A percentile compares a stretch with the other conserved stretches of the same genome.
Evolutionary conservation across 2,113 vertebrate genomes (phyloP).

Genomic region (Paedocypris sp.): DNA sequence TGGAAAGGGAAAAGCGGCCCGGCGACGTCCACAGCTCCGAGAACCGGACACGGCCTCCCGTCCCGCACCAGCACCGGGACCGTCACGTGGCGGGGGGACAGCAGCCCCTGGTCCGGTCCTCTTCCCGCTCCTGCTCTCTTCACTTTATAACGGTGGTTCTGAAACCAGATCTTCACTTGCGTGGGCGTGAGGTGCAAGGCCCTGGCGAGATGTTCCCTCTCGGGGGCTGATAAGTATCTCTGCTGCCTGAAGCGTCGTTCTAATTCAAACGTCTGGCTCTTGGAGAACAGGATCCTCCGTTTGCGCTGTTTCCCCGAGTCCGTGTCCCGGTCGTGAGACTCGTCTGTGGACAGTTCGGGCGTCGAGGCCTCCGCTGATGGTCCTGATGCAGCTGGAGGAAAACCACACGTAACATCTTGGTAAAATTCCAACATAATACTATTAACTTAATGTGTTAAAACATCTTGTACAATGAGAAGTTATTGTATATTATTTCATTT

Average conservation of each 20-base stretch:
- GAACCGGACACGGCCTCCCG: slow-evolving; percentile 73
- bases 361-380: slow-evolving; percentile 59
- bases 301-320: slow-evolving; percentile 70
- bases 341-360: slow-evolving; percentile 68
- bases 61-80: slow-evolving; percentile 78
- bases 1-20: slow-evolving; percentile 72
- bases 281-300: slow-evolving; percentile 67
- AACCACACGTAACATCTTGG: too few relatives aligned
- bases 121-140: slow-evolving; percentile 73
- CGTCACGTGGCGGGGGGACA: slow-evolving; percentile 71
- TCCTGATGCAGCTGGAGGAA: slow-evolving; percentile 58
- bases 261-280: slow-evolving; percentile 69
- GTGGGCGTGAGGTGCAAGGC: slow-evolving; percentile 67
- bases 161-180: slow-evolving; percentile 76
- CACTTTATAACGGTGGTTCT: slow-evolving; percentile 74
- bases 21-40: slow-evolving; percentile 74
- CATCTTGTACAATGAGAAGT: too few relatives aligned
- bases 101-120: slow-evolving; percentile 75
- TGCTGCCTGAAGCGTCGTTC: slow-evolving; percentile 69
- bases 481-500: too few relatives aligned
- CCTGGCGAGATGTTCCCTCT: slow-evolving; percentile 67
- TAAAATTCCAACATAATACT: too few relatives aligned
- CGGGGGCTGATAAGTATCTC: slow-evolving; percentile 65
- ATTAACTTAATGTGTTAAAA: too few relatives aligned
- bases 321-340: slow-evolving; percentile 69